phyloP scores from a whole-genome alignment of 2,113 vertebrate species.

The Elephantulus edwardii region DNA sequence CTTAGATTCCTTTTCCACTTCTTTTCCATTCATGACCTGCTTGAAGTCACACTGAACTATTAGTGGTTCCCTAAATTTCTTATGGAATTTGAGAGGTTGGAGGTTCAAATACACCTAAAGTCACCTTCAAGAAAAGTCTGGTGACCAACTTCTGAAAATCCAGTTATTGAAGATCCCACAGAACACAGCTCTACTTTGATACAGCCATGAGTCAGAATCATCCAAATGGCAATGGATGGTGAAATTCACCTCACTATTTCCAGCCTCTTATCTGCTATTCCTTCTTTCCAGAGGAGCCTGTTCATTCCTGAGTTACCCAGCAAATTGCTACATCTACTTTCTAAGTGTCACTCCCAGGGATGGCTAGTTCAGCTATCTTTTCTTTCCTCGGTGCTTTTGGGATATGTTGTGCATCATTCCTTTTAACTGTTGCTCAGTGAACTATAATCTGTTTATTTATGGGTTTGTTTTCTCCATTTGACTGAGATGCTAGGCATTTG shows the following conservation, averaged over 20 bases:
- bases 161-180: background rate
- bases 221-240: background rate
- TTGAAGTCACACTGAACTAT: background rate
- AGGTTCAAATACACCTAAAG: background rate
- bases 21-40: background rate
- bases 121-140: background rate
- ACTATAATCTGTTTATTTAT: background rate
- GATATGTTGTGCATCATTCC: background rate
- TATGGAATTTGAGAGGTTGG: background rate
- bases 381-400: background rate
- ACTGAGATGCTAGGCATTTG: background rate
- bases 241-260: background rate
- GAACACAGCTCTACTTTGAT: background rate
- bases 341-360: background rate
- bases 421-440: background rate
- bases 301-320: background rate
- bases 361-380: background rate
- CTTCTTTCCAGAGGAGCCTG: background rate
- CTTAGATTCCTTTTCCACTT: background rate
- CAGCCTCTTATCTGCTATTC: background rate
- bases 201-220: background rate
- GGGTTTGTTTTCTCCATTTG: background rate
- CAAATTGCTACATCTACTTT: conserved; percentile 2
- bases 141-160: background rate
- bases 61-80: background rate